These are phyloP conservation scores for Acrocephalus arundinaceus DNA, from an alignment of 2,113 vertebrate species.

Conservation along the genomic window DNA sequence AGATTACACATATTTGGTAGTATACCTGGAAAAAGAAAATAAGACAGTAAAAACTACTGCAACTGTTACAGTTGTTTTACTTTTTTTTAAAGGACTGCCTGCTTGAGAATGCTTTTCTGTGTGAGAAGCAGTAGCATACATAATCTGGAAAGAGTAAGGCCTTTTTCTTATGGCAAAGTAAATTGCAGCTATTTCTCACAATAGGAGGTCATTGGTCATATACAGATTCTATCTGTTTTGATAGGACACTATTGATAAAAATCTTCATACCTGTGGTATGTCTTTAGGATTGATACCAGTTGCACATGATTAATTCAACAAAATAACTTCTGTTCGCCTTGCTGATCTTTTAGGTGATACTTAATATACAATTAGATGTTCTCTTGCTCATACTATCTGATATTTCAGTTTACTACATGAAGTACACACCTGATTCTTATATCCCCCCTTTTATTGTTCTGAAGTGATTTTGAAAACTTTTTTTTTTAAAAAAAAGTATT, in stretches of 20 bases:
- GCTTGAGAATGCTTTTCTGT: neutral
- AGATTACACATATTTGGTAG: neutral
- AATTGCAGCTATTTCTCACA: neutral
- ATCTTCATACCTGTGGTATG: neutral
- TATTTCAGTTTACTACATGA: conserved; percentile 23
- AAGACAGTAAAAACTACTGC: neutral
- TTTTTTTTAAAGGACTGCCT: neutral
- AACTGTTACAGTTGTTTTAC: neutral
- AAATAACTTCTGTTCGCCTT: conserved; percentile 20
- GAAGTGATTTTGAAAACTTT: neutral
- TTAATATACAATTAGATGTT: conserved; percentile 33
- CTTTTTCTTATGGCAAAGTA: neutral
- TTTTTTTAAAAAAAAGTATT: neutral
- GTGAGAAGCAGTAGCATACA: neutral
- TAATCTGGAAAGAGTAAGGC: neutral
- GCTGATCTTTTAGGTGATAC: conserved; percentile 8
- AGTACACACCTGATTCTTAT: neutral
- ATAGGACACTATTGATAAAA: conserved; percentile 24
- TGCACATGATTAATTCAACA: neutral
- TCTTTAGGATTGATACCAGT: conserved; percentile 21
- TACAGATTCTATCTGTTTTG: neutral
- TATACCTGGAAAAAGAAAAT: neutral
- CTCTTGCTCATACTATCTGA: neutral
- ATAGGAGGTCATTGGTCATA: neutral
- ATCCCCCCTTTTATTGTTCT: neutral